These are phyloP conservation scores for Cephalopterus ornatus DNA, from an alignment of 2,113 vertebrate genomes.

Conservation along the genomic window DNA sequence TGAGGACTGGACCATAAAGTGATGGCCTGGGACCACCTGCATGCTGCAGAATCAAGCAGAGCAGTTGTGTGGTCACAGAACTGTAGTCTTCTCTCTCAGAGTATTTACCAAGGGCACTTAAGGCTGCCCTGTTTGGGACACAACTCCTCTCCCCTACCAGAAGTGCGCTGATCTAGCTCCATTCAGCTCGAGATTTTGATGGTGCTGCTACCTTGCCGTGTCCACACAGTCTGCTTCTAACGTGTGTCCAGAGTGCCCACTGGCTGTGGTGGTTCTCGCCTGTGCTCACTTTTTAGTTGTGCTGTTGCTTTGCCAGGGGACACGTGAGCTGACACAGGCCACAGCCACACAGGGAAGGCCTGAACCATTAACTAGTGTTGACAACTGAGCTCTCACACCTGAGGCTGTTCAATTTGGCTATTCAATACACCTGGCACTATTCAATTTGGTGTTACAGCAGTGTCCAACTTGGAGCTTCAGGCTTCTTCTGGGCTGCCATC, in stretches of 20 bases:
- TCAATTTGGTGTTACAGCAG: background rate
- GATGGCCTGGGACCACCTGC: background rate
- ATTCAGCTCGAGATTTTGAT: background rate
- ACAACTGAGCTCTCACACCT: background rate
- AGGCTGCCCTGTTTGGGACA: background rate
- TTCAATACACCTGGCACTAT: background rate
- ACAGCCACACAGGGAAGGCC: background rate
- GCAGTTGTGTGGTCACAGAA: background rate
- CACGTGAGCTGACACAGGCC: background rate
- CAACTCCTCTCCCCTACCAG: background rate
- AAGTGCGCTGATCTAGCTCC: background rate
- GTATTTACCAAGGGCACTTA: background rate
- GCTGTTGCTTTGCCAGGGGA: background rate
- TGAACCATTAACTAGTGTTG: background rate
- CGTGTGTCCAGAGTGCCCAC: background rate
- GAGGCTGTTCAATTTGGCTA: background rate
- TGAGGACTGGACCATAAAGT: background rate
- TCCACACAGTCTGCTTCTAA: background rate
- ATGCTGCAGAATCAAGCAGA: background rate
- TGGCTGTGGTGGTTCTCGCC: background rate
- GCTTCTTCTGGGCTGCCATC: background rate
- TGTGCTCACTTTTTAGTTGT: background rate
- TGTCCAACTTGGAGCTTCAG: background rate
- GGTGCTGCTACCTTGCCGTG: background rate
- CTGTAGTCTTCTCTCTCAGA: background rate